Base-by-base conservation (phyloP, 2,113 vertebrate species). In the Ceyx melanurus region DNA sequence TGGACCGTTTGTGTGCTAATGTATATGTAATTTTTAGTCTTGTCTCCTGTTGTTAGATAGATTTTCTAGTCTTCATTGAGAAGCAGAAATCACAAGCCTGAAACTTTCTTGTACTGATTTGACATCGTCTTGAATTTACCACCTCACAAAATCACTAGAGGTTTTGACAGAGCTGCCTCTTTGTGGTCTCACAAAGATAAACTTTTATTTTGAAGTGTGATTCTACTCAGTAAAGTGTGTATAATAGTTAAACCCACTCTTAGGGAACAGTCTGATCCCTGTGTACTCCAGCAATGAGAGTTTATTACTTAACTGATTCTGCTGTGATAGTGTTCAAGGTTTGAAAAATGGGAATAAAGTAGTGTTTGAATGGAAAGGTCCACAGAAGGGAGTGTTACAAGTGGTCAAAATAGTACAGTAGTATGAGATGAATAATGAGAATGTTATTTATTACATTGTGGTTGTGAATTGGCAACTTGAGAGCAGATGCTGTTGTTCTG, bases 121-220 rank as follows among this genome's bases (percentile, higher is more conserved):
- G 62, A 75, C 46, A n/a, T 58, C 2, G 10, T 68, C 15, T 84
- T 84, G 48, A 78, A 68, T 84, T 82, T 84, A 72, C 66, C 28
- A 37, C 53, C 53, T 85, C 60, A 58, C 19, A 61, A 84, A 93
- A 68, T 26, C 31, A 43, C 18, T 37, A 71, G 53, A 70, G 46
- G 37, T 90, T 92, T 92, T 93, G 73, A 84, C 58, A 68, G 64
- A 92, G 43, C 53, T 84, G 45, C 29, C 90, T 6, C 75, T 86
- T 86, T 82, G 48, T 68, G 58, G 50, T 84, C 28, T 15, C 46
- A 84, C 1, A 1, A 89, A 89, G 83, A 65, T 46, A 62, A 48
- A 72, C 19, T 29, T 79, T 53, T 77, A 57, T 48, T 92, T 62
- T 56, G 29, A 78, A 78, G n/a, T 33, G 42, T 31, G n/a, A 11